These are phyloP conservation scores for Hedya salicella DNA, from an alignment of 2,888 invertebrate genomes.

Conservation along the genomic window DNA sequence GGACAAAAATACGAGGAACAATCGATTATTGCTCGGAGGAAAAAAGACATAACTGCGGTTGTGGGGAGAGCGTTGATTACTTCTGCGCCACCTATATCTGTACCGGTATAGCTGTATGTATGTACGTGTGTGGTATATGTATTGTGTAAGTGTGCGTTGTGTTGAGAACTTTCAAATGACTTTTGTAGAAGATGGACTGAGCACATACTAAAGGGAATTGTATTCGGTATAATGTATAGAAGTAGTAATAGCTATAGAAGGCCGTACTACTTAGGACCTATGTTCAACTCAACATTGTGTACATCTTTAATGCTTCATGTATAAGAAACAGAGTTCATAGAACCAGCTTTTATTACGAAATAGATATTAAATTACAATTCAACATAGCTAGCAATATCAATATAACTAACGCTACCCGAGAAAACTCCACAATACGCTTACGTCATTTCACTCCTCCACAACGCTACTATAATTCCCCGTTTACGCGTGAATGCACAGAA, in stretches of 20 bases:
- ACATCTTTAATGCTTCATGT: neutral
- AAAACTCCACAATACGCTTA: constrained; percentile 55
- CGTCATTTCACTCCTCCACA: constrained; percentile 63
- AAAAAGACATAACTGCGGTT: constrained; percentile 69
- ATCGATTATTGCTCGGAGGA: constrained; percentile 70
- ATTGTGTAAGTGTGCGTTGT: constrained; percentile 6
- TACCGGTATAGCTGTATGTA: neutral
- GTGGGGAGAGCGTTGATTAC: constrained; percentile 41
- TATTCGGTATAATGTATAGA: neutral
- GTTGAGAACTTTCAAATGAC: constrained; percentile 21
- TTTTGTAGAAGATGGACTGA: neutral
- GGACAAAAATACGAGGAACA: constrained; percentile 84
- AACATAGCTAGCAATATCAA: constrained; percentile 4
- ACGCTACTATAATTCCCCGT: constrained; percentile 74
- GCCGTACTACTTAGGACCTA: neutral
- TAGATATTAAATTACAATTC: neutral
- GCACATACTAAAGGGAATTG: neutral
- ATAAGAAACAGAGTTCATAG: neutral
- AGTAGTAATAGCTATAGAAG: constrained; percentile 10
- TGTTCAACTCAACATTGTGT: neutral
- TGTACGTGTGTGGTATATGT: neutral
- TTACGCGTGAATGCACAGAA: constrained; percentile 82
- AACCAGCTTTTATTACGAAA: neutral
- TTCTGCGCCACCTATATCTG: constrained; percentile 21
- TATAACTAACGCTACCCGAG: constrained; percentile 1